Percentiles rank a stretch among this genome's conserved stretches.
These are phyloP conservation scores for Holcopasites calliopsidis DNA, from an alignment of 1,140 invertebrate genomes.

Conservation along the genomic window DNA sequence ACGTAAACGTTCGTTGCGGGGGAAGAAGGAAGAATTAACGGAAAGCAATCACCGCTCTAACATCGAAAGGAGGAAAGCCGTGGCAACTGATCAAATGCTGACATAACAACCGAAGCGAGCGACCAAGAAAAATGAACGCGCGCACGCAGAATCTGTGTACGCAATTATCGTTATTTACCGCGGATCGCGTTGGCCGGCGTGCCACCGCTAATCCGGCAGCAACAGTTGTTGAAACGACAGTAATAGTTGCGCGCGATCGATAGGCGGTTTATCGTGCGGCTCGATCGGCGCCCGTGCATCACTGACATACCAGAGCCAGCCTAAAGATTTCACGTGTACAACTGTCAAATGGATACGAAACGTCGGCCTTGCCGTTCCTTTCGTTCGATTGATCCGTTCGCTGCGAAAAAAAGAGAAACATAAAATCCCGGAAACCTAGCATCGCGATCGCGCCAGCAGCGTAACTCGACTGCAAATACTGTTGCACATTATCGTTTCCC, in stretches of 20 bases:
- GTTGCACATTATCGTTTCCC: too few species aligned
- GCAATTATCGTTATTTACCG: constrained; percentile 41
- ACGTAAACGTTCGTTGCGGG: neutral
- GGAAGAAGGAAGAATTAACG: neutral
- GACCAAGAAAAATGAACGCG: constrained; percentile 7
- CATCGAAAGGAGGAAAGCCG: too few species aligned
- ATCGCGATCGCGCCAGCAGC: too few species aligned
- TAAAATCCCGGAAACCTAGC: too few species aligned
- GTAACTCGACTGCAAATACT: too few species aligned
- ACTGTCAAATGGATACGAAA: neutral
- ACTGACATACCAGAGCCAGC: constrained; percentile 29
- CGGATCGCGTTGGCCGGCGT: constrained; percentile 6
- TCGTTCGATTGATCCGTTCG: neutral
- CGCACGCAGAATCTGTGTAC: too few species aligned
- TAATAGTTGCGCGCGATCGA: constrained; percentile 34
- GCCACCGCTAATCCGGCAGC: constrained; percentile 36
- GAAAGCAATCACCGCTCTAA: too few species aligned
- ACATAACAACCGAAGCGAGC: neutral
- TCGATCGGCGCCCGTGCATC: constrained; percentile 18
- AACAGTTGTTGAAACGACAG: constrained; percentile 44
- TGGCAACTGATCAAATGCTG: neutral
- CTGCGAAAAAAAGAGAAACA: too few species aligned
- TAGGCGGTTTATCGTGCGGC: constrained; percentile 37
- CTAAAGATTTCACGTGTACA: constrained; percentile 28
- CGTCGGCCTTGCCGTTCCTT: neutral